Base-by-base conservation (phyloP, 2,888 invertebrate species). In the Parochlus steinenii region DNA sequence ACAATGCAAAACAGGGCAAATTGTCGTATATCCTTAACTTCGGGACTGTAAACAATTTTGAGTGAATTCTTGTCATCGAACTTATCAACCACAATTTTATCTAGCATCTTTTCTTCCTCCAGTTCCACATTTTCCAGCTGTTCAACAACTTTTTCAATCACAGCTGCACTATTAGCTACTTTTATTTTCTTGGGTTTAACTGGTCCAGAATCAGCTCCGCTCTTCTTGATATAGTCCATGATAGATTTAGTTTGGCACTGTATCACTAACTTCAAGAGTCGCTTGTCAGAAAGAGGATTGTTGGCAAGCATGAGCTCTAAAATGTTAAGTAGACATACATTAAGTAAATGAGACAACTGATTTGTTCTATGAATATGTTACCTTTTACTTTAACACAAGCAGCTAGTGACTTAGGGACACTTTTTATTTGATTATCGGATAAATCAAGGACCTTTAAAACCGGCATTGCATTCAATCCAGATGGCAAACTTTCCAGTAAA, bases 241-340 rank as follows among this genome's bases (percentile, higher is more conserved):
- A 85, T 64, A 53, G 81, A 76, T 48, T 82, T 82, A 1, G 70
- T 69, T 10, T 74, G 66, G 45, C 77, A 74, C 48, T 82, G 79
- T 42, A 74, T 72, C 0, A 82, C 72, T 2, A 85, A 54, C 51
- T 83, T 85, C 44, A 65, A 62, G 24, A 86, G 63, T 6, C 80
- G 64, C 44, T 76, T 71, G 52, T 85, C 85, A 1, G 65, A 51
- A 12, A 85, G 55, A 40, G 73, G 73, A 55, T 86, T 86, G 5
- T 73, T 74, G 54, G 75, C 75, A 18, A 83, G 58, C 48, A 73
- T 70, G 0, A 85, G 42, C 47, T 82, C 82, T 72, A 55, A 8
- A 58, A 58, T 37, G 37, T 39, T 31, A 39, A 5, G 7, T 5
- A 26, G 14, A 3, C 11, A 4, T 26, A 3, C 11, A 5, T 26